Conservation (phyloP, 2,888 invertebrate species). For the Pheosia gnoma region DNA sequence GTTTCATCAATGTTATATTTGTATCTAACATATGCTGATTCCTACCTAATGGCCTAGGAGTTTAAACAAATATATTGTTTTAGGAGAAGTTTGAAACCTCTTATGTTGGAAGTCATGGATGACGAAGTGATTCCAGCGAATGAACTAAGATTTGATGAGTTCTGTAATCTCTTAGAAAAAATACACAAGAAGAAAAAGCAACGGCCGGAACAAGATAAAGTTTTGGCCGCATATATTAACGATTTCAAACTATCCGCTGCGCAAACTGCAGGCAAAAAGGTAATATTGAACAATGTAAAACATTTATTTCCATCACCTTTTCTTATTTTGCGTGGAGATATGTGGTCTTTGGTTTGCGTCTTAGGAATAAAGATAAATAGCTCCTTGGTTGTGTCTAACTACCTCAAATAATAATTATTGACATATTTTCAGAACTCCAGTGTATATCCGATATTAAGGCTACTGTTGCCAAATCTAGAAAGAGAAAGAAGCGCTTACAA, state of each 20-base stretch:
- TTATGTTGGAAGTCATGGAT: slow-evolving; percentile 31
- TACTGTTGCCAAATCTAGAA: slow-evolving; percentile 91
- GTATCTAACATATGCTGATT: too few relatives aligned
- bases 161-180: slow-evolving; percentile 86
- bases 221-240: slow-evolving; percentile 76
- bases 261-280: slow-evolving; percentile 60
- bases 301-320: not conserved
- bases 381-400: not conserved
- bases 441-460: slow-evolving; percentile 89
- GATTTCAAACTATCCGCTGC: slow-evolving; percentile 70
- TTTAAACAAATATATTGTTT: slow-evolving; percentile 18
- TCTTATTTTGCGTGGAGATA: too few relatives aligned
- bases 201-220: slow-evolving; percentile 72
- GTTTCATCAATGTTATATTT: too few relatives aligned
- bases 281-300: slow-evolving; percentile 43
- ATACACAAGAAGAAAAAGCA: slow-evolving; percentile 74
- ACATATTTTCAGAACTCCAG: slow-evolving; percentile 79
- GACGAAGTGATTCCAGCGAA: slow-evolving; percentile 47
- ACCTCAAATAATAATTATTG: not conserved
- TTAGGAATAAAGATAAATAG: too few relatives aligned
- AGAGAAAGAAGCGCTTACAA: slow-evolving; percentile 92
- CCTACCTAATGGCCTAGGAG: too few relatives aligned
- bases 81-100: slow-evolving; percentile 18
- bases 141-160: slow-evolving; percentile 75
- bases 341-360: not conserved